Percentiles rank a stretch among this genome's conserved stretches.
Conservation (phyloP, 1,140 invertebrate genomes). For the Lamellibrachia luymesi region DNA sequence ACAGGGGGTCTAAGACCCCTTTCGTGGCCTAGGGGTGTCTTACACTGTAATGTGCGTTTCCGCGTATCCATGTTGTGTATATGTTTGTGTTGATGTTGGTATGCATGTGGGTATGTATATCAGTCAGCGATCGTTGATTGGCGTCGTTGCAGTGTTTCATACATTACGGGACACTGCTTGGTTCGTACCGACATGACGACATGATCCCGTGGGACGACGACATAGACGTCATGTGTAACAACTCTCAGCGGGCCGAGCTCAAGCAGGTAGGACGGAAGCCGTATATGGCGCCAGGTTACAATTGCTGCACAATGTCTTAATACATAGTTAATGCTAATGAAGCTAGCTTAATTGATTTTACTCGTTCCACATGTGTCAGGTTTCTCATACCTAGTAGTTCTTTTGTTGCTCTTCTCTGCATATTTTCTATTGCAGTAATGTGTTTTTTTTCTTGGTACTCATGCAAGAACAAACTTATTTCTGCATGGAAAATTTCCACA, state of each 20-base stretch:
- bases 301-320: background rate
- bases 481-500: too few species aligned
- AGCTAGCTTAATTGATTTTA: too few species aligned
- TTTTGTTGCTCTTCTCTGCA: too few species aligned
- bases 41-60: too few species aligned
- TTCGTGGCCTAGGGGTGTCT: too few species aligned
- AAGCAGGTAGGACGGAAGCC: slow-evolving; percentile 14
- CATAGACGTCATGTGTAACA: slow-evolving; percentile 34
- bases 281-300: background rate
- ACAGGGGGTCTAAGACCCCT: too few species aligned
- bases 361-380: too few species aligned
- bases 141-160: slow-evolving; percentile 23
- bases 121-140: background rate
- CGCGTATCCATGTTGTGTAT: background rate
- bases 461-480: too few species aligned
- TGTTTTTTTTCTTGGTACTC: too few species aligned
- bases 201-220: slow-evolving; percentile 43
- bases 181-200: slow-evolving; percentile 36
- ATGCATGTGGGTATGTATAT: background rate
- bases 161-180: slow-evolving; percentile 35
- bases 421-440: too few species aligned
- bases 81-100: background rate
- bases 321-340: too few species aligned
- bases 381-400: too few species aligned
- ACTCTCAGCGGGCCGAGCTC: slow-evolving; percentile 19